phyloP scores from a whole-genome alignment of 1,140 invertebrate species.

The Maniola jurtina region DNA sequence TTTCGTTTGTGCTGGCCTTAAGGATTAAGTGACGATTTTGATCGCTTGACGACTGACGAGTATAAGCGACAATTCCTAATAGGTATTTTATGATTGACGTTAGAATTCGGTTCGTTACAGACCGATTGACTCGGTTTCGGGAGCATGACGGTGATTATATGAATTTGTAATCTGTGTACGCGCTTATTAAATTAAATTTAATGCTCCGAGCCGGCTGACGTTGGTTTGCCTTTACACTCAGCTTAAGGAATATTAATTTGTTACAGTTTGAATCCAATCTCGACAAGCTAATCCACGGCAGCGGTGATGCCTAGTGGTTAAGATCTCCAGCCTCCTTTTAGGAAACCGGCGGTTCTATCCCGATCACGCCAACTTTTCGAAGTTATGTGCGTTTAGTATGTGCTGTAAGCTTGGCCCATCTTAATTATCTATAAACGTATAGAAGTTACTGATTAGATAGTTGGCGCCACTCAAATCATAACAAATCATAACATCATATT shows the following conservation, averaged over 20 bases:
- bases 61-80: conserved; percentile 42
- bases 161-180: conserved; percentile 28
- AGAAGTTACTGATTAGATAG: too few relatives aligned
- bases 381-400: too few relatives aligned
- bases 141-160: conserved; percentile 44
- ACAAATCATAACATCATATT: too few relatives aligned
- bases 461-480: too few relatives aligned
- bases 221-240: neutral
- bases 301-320: too few relatives aligned
- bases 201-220: conserved; percentile 19
- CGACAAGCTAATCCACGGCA: neutral
- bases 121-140: conserved; percentile 38
- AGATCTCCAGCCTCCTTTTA: too few relatives aligned
- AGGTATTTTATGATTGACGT: conserved; percentile 45
- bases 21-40: conserved; percentile 44
- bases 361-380: too few relatives aligned
- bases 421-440: too few relatives aligned
- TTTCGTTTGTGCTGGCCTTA: conserved; percentile 5
- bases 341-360: too few relatives aligned
- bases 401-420: too few relatives aligned
- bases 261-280: conserved; percentile 3
- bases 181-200: conserved; percentile 31
- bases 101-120: conserved; percentile 38
- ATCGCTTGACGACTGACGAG: conserved; percentile 20
- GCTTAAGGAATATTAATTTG: neutral